phyloP scores from a whole-genome alignment of 2,113 vertebrate species.

The Alaudala cheleensis region DNA sequence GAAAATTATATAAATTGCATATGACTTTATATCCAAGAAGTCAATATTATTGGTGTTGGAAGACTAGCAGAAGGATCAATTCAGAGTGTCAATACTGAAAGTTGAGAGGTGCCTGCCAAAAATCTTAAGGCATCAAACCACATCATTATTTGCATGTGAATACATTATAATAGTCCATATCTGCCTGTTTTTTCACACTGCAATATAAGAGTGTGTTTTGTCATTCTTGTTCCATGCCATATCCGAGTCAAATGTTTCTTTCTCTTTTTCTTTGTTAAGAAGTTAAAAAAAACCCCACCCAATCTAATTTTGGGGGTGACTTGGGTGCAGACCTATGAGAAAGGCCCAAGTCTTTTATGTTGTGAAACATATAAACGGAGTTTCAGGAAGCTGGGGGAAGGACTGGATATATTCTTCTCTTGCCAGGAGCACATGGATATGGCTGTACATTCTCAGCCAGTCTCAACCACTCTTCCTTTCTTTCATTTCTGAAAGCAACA shows the following conservation, averaged over 20 bases:
- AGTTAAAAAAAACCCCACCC: fast-evolving
- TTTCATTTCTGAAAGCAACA: not conserved
- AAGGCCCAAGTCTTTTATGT: not conserved
- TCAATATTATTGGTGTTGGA: not conserved
- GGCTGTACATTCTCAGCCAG: not conserved
- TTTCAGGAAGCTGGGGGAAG: not conserved
- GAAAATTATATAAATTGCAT: not conserved
- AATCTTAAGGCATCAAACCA: fast-evolving
- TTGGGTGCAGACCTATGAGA: not conserved
- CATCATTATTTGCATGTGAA: not conserved
- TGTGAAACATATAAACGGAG: not conserved
- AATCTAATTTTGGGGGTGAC: not conserved
- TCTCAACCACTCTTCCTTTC: not conserved
- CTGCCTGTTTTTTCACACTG: not conserved
- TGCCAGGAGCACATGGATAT: not conserved
- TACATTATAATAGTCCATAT: not conserved
- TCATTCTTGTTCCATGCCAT: not conserved
- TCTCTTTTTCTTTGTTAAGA: not conserved
- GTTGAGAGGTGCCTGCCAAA: not conserved
- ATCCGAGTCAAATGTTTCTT: not conserved
- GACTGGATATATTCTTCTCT: fast-evolving
- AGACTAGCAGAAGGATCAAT: not conserved
- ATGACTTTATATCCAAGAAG: not conserved
- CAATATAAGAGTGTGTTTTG: fast-evolving
- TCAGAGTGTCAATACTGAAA: not conserved